These are phyloP conservation scores for Eufriesea mexicana DNA, from an alignment of 1,140 invertebrate genomes.

Conservation along the genomic window DNA sequence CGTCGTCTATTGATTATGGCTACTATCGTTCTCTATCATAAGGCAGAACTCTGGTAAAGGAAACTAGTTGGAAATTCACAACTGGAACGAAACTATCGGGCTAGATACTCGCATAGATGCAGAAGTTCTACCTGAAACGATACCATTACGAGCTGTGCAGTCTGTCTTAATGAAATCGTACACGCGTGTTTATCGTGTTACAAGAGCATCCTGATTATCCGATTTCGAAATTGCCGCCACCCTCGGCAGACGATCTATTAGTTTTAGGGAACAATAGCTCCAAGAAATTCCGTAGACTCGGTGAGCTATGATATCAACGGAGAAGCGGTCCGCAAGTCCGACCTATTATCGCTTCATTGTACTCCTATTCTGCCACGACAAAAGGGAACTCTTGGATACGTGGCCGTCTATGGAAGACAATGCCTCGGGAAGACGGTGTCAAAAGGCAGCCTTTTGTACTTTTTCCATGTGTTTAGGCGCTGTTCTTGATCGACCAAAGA, in stretches of 20 bases:
- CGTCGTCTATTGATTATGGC: background rate
- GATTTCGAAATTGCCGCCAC: slow-evolving; percentile 50
- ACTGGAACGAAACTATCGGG: slow-evolving; percentile 24
- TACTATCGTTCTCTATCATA: background rate
- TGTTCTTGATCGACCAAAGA: background rate
- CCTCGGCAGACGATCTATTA: slow-evolving; percentile 52
- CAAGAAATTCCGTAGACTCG: slow-evolving; percentile 47
- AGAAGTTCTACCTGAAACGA: slow-evolving; percentile 30
- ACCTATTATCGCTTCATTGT: slow-evolving; percentile 57
- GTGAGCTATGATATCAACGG: slow-evolving; percentile 28
- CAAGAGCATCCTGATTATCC: slow-evolving; percentile 41
- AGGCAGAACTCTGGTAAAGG: background rate
- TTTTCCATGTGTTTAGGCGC: background rate
- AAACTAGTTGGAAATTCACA: slow-evolving; percentile 10
- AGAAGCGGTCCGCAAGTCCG: slow-evolving; percentile 17
- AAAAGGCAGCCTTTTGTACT: background rate
- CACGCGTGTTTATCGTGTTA: slow-evolving; percentile 50
- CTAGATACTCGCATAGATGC: slow-evolving; percentile 20
- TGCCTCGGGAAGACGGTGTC: background rate
- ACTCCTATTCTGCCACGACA: slow-evolving; percentile 23
- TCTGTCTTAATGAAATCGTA: slow-evolving; percentile 39
- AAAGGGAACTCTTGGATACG: slow-evolving; percentile 31
- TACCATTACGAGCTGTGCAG: background rate
- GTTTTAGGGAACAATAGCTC: slow-evolving; percentile 51
- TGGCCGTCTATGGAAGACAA: slow-evolving; percentile 2